Base-by-base conservation (phyloP, 2,888 invertebrate species). In the Amiota minor region DNA sequence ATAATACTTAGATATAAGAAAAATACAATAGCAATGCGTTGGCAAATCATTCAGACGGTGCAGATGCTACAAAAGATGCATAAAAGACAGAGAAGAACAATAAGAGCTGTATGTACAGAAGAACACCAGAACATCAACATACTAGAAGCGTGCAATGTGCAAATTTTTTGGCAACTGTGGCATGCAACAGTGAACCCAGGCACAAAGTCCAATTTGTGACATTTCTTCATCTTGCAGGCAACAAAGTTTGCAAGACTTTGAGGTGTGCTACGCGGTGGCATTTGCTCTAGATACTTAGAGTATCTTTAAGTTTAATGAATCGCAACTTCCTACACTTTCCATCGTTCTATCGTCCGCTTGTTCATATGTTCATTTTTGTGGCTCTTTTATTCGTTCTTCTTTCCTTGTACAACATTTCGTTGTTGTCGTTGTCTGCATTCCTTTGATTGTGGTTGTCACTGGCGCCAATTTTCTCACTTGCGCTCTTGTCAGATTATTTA, bases 391-490 rank as follows among this genome's bases (percentile, higher is more conserved):
- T 35, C 35, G 2, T 2, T 35, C 35, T 35, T 35, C 35, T 35
- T 35, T 35, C 35, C 35, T 35, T 35, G 35, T 35, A 35, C 35
- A 35, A 35, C 35, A 35, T 35, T 35, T 20, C 59, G 59, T 50
- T n/a, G 12, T 50, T 50, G 53, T 50, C 53, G 53, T 83, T 82
- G 77, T 75, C 78, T 76, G 75, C 78, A 81, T 79, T 77, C 75
- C 81, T 81, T 75, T 75, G 53, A 70, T n/a, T 68, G 62, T 23
- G 9, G 62, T 14, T 62, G 50, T 73, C 72, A 68, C 80, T 81
- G 83, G 81, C 81, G 81, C 81, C 81, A 83, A 77, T 75, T 80
- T 75, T 77, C 70, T 75, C 67, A 35, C 35, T 35, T 6, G 67
- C 53, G 67, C 50, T 59, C 20, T 59, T 20, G n/a, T 20, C 3